A percentile compares a stretch with the other conserved stretches of the same genome.
phyloP scores from a whole-genome alignment of 1,140 invertebrate genomes.

The Mycetomoellerius zeteki region DNA sequence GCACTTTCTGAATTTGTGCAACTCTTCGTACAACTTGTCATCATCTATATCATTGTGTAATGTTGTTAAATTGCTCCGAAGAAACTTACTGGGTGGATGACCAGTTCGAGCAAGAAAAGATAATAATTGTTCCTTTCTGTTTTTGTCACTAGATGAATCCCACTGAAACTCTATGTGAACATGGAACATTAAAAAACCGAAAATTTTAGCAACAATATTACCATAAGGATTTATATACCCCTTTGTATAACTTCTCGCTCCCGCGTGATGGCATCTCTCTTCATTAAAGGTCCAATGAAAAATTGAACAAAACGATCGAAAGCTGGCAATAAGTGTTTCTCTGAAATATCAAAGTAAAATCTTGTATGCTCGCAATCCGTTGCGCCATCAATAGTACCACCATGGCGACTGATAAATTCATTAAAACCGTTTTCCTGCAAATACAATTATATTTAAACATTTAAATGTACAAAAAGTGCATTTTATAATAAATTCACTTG shows the following conservation, averaged over 20 bases:
- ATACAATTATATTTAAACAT: neutral
- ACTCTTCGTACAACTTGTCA: constrained; percentile 88
- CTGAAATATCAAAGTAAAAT: constrained; percentile 96
- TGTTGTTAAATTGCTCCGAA: constrained; percentile 94
- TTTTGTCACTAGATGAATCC: too few relatives aligned
- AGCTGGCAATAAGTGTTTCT: constrained; percentile 91
- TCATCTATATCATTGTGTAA: constrained; percentile 90
- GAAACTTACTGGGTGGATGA: constrained; percentile 93
- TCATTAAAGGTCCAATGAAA: too few relatives aligned
- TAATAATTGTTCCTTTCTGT: constrained; percentile 92
- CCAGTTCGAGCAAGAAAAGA: constrained; percentile 89
- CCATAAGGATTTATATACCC: too few relatives aligned
- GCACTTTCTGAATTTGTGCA: constrained; percentile 93
- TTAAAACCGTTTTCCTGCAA: constrained; percentile 94
- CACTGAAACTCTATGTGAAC: too few relatives aligned
- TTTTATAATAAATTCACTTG: neutral
- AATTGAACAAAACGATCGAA: too few relatives aligned
- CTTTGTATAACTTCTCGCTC: too few relatives aligned
- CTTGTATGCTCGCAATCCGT: constrained; percentile 95
- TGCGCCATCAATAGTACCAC: constrained; percentile 93
- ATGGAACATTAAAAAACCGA: too few relatives aligned
- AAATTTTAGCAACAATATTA: too few relatives aligned
- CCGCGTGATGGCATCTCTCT: too few relatives aligned
- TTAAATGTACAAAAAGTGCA: constrained; percentile 2
- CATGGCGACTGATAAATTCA: constrained; percentile 92